Evolutionary conservation across 2,888 invertebrate genomes (phyloP), one percentile per base, ranked within the genome.

Genomic region (Acanthoscelides obtectus): DNA sequence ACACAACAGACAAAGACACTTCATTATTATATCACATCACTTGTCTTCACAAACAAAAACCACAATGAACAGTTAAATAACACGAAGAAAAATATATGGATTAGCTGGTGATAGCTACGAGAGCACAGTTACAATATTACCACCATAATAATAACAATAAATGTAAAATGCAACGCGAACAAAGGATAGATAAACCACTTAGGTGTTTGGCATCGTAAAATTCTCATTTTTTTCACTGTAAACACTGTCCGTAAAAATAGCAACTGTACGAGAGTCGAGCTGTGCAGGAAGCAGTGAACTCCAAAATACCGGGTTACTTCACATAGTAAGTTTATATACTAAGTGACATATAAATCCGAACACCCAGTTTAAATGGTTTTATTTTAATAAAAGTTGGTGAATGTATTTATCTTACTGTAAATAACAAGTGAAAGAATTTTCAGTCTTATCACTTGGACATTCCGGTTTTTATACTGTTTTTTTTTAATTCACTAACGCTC

Each of bases 1-100:
- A 72, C 67, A 72, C 66, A 76, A 65, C 68, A 75, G 67, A 68
- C 76, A 76, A 70, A 76, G 74, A 71, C 76, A 76, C 68, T 75
- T 73, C 76, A 76, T 76, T n/a, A n/a, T n/a, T 21, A 69, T 70
- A 72, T 69, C 45, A 64, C 67, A 71, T 72, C 71, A 70, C 68
- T 70, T 70, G 17, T 12, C 17, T 45, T 17, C 45, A 45, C 12
- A 17, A 45, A 12, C 17, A 45, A 4, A 4, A 6, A 45, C 45
- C 45, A 12, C 45, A 45, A 3, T 12, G 12, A 45, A 45, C 45
- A 45, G 45, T 3, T 45, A 45, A 45, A 45, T 45, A 45, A 45
- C 6, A 6, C 12, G 12, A 45, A 45, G 45, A 45, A 45, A 45
- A 45, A 12, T 12, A 45, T 45, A 45, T 17, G 45, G 12, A 45